A percentile compares a stretch with the other conserved stretches of the same genome.
These are phyloP conservation scores for Scaptomyza tumidula DNA, from an alignment of 2,888 invertebrate species.

Conservation along the genomic window DNA sequence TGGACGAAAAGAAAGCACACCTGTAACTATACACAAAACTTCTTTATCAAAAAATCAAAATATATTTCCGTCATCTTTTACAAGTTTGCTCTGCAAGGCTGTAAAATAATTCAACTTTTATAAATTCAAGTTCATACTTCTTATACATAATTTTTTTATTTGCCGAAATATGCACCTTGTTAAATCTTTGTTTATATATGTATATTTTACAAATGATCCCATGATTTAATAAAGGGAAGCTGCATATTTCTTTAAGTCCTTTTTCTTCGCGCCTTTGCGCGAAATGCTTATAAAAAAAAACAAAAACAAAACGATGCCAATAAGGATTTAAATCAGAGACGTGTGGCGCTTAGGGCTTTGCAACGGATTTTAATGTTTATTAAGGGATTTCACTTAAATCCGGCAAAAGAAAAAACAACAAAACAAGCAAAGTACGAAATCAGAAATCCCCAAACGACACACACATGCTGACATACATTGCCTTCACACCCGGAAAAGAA, in stretches of 20 bases:
- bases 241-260: neutral
- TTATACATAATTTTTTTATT: too few species aligned
- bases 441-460: slow-evolving; percentile 61
- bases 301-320: slow-evolving; percentile 35
- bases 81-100: too few species aligned
- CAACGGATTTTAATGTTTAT: slow-evolving; percentile 66
- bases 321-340: slow-evolving; percentile 59
- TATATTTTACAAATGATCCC: neutral
- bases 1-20: too few species aligned
- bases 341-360: slow-evolving; percentile 41
- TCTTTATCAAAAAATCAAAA: too few species aligned
- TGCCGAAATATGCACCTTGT: neutral
- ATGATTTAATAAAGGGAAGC: neutral
- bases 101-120: too few species aligned
- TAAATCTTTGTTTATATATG: neutral
- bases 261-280: neutral
- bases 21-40: too few species aligned
- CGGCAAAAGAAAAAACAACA: slow-evolving; percentile 4
- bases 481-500: slow-evolving; percentile 25
- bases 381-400: slow-evolving; percentile 56
- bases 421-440: slow-evolving; percentile 41
- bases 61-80: too few species aligned
- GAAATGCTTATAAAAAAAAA: slow-evolving; percentile 10
- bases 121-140: neutral
- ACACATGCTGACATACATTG: slow-evolving; percentile 33